Evolutionary conservation across 2,113 vertebrate genomes (phyloP).

Genomic region (Otolemur garnettii): DNA sequence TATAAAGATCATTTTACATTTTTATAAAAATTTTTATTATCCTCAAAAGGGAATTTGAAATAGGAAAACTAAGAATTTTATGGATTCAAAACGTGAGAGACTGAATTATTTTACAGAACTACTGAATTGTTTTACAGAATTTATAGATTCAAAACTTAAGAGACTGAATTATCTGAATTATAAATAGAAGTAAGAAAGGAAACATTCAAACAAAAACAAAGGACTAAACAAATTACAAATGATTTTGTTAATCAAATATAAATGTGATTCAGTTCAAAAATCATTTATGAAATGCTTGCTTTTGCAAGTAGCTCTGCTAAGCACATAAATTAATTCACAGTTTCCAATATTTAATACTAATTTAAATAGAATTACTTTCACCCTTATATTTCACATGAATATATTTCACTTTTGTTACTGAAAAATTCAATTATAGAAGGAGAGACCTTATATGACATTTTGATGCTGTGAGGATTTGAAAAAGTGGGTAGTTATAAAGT

Average conservation of each 20-base stretch:
- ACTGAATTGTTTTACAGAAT: background rate
- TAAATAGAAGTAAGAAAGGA: background rate
- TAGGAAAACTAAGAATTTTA: background rate
- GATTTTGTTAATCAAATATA: conserved; percentile 34
- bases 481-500: background rate
- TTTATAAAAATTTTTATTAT: conserved; percentile 1
- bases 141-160: background rate
- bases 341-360: background rate
- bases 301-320: background rate
- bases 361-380: background rate
- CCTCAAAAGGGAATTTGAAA: conserved; percentile 1
- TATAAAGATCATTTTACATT: background rate
- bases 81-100: background rate
- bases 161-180: conserved; percentile 13
- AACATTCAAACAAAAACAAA: background rate
- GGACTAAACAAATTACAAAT: background rate
- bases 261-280: conserved; percentile 31
- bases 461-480: background rate
- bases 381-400: background rate
- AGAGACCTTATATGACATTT: background rate
- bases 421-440: background rate
- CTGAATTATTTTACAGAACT: background rate
- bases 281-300: conserved; percentile 16
- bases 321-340: background rate
- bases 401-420: background rate